A percentile compares a stretch with the other conserved stretches of the same genome.
Evolutionary conservation across 1,140 invertebrate genomes (phyloP).

Genomic region (Zaprionus africanus): DNA sequence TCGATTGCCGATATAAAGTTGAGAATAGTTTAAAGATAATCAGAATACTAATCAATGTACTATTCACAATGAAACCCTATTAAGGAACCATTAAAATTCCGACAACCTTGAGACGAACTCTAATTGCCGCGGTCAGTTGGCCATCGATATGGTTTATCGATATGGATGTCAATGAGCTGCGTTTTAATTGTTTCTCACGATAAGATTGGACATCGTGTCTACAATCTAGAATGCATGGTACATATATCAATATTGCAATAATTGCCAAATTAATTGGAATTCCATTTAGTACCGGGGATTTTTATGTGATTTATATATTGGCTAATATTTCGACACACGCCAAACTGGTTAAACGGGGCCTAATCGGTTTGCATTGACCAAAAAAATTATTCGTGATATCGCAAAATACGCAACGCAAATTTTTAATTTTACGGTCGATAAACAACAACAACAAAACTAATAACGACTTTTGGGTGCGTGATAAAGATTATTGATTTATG

Average conservation of each 20-base stretch:
- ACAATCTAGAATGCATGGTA: not conserved
- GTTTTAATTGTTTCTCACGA: slow-evolving; percentile 10
- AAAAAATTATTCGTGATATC: slow-evolving; percentile 1
- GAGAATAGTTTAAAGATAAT: not conserved
- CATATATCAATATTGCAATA: not conserved
- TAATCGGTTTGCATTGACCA: slow-evolving; percentile 12
- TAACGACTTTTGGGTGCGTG: slow-evolving; percentile 6
- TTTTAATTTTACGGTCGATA: not conserved
- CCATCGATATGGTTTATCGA: slow-evolving; percentile 1
- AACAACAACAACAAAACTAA: not conserved
- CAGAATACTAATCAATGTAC: not conserved
- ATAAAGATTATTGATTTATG: slow-evolving; percentile 24
- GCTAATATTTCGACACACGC: not conserved
- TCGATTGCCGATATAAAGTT: no score
- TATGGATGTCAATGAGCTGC: not conserved
- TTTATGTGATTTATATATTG: not conserved
- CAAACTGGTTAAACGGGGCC: slow-evolving; percentile 6
- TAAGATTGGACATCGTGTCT: slow-evolving; percentile 14
- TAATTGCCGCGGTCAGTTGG: not conserved
- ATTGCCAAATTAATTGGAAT: slow-evolving; percentile 9
- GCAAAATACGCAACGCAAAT: not conserved
- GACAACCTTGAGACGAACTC: not conserved
- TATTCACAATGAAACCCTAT: not conserved
- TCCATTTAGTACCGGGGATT: not conserved
- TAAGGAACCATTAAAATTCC: not conserved